Evolutionary conservation across 2,113 vertebrate species (phyloP).

Genomic region (Kryptolebias marmoratus): DNA sequence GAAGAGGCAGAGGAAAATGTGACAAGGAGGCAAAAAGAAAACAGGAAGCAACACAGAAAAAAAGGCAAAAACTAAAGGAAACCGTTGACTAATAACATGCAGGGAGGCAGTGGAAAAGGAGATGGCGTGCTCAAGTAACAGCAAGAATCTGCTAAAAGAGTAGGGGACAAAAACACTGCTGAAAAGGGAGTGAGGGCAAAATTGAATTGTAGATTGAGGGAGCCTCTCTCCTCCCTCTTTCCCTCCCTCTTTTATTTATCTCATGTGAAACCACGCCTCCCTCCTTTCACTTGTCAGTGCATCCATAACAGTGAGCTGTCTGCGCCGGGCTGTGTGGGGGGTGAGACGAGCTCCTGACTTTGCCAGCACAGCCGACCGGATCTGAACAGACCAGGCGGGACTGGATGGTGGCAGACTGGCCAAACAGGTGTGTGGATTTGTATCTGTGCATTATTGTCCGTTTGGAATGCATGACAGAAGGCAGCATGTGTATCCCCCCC

Average conservation of each 20-base stretch:
- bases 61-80: conserved; percentile 34
- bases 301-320: conserved; percentile 82
- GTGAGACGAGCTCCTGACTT: conserved; percentile 66
- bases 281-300: conserved; percentile 80
- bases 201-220: conserved; percentile 83
- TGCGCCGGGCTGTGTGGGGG: conserved; percentile 71
- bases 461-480: conserved; percentile 37
- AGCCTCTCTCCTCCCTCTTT: conserved; percentile 70
- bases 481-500: conserved; percentile 33
- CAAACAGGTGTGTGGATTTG: conserved; percentile 71
- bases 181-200: conserved; percentile 53
- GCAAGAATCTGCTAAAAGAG: conserved; percentile 22
- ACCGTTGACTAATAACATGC: background rate
- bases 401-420: conserved; percentile 55
- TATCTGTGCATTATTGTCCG: conserved; percentile 22
- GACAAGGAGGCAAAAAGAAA: conserved; percentile 23
- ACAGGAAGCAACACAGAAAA: conserved; percentile 28
- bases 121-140: conserved; percentile 15
- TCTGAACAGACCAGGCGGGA: conserved; percentile 50
- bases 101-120: conserved; percentile 17
- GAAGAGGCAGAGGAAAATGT: conserved; percentile 43
- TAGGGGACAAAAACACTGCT: conserved; percentile 29
- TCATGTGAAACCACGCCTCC: conserved; percentile 76
- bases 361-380: conserved; percentile 48
- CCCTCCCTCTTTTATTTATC: conserved; percentile 81